Conservation (phyloP, 2,888 invertebrate genomes). For the Cinara cedri region DNA sequence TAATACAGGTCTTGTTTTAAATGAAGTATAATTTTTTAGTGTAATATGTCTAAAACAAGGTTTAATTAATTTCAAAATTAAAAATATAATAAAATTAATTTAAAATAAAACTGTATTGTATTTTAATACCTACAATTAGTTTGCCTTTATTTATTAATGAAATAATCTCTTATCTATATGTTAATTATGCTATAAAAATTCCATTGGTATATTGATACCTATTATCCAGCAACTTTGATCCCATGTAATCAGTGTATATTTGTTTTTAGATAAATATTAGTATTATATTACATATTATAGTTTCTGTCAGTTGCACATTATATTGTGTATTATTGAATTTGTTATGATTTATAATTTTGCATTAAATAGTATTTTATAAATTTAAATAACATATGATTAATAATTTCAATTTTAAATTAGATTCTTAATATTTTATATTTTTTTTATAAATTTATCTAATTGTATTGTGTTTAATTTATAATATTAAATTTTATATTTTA, state of each 20-base stretch:
- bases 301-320: background rate
- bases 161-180: constrained; percentile 28
- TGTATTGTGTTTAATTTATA: background rate
- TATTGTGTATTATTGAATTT: background rate
- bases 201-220: constrained; percentile 10
- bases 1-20: too few relatives aligned
- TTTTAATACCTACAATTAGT: too few relatives aligned
- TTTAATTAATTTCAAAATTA: too few relatives aligned
- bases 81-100: too few relatives aligned
- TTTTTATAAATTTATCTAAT: background rate
- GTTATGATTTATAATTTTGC: background rate
- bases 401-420: constrained; percentile 21
- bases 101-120: too few relatives aligned
- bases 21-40: too few relatives aligned
- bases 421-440: background rate
- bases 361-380: constrained; percentile 19
- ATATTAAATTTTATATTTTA: background rate
- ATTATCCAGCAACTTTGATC: constrained; percentile 53
- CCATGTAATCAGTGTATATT: background rate
- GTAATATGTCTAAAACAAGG: too few relatives aligned
- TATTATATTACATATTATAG: background rate
- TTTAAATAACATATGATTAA: constrained; percentile 21
- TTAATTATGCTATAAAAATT: constrained; percentile 44
- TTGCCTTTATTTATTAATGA: constrained; percentile 40
- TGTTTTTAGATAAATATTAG: constrained; percentile 29